Base-by-base conservation (phyloP, 2,113 vertebrate species). In the Mystacornis crossleyi region DNA sequence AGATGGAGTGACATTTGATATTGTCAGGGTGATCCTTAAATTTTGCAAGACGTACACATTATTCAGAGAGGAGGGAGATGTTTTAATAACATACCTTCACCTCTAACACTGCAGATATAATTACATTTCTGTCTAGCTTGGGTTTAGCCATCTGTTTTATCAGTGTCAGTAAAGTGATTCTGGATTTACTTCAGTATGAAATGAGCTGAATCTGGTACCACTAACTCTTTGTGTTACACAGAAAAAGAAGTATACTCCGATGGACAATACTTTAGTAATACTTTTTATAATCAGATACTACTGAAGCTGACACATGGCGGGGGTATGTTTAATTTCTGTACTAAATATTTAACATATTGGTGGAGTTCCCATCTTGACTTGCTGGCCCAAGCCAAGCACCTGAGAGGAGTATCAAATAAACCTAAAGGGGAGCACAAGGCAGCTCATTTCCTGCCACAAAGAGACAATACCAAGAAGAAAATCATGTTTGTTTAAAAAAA, bases 121-220 rank as follows among this genome's bases (percentile, higher is more conserved):
- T 91, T 95, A 90, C 86, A 61, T 51, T 53, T 92, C 90, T 92
- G 65, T 69, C 80, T 84, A 71, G 71, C 55, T 71, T 78, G 72
- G 71, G 29, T 92, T 90, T 94, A 62, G 69, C 79, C 90, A 86
- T 86, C 92, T 96, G 92, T 89, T 95, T 93, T 86, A 92, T 73
- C 75, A 71, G 38, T 60, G 79, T 90, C 90, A 93, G 79, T 91
- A 90, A 88, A 95, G 55, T 18, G 55, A 94, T 90, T 90, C 72
- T 57, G 72, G 82, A 78, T 89, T 92, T 81, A 92, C 12, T 11
- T 86, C 43, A 45, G 48, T 67, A 82, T 61, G 61, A 95, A 93
- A 72, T 5, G 48, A 96, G 69, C 65, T 72, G 72, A 93, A 89
- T 74, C 47, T 90, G 67, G 85, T 26, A 82, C 47, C 45, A 20